Base-by-base conservation (phyloP, 2,797 vertebrate species). In the Scleropages formosus region DNA sequence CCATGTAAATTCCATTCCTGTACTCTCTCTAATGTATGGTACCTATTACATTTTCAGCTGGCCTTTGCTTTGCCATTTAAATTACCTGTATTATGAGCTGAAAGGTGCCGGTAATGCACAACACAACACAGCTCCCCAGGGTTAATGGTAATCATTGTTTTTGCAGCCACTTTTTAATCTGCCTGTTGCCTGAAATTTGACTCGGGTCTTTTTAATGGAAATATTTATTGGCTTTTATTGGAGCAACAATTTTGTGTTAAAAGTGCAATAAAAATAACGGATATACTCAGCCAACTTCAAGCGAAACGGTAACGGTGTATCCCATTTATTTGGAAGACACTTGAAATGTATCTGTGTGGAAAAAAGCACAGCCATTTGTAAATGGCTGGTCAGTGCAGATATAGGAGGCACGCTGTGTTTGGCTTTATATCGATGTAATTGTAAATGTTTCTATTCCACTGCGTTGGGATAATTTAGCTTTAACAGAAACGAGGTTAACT, bases 111-210 rank as follows among this genome's bases (percentile, higher is more conserved):
- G 74, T 56, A 53, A 73, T 51, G 75, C 75, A 80, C n/a, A 79
- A 76, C 80, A 70, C 74, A 78, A 74, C 80, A 72, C 77, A 62
- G n/a, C 39, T 22, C 77, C 81, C 81, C 65, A 3, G 46, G 85
- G 87, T 87, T 86, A 85, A 86, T 87, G 85, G 81, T 80, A 77
- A 80, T 78, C 81, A 78, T 80, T 81, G 74, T 80, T 83, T 84
- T 81, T 85, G 60, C 73, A 80, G 83, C 82, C 81, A 75, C 75
- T 69, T 78, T 85, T 85, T 85, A 81, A 85, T 84, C 81, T 83
- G 64, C 79, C 82, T 75, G 69, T 87, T 87, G 79, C 72, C 83
- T 73, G 83, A 83, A 87, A 89, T 88, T 87, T 89, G 88, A 91
- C 80, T 79, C 76, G 75, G 69, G 67, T 82, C 84, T 87, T 82